These are phyloP conservation scores for Myopa tessellatipennis DNA, from an alignment of 2,888 invertebrate genomes.

Conservation along the genomic window DNA sequence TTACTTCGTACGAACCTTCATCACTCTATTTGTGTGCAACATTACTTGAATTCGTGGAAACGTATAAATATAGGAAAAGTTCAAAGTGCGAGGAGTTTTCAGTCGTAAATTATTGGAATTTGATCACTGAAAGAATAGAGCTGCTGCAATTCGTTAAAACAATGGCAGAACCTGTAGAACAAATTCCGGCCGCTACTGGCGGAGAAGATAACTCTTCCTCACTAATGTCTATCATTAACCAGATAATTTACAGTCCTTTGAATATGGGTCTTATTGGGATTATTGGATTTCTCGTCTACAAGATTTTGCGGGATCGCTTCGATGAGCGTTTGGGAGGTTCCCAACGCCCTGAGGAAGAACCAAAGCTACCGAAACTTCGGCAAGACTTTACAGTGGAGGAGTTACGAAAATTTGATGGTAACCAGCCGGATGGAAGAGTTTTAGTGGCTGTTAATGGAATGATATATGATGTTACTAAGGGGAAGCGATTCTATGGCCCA, in stretches of 20 bases:
- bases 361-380: slow-evolving; percentile 83
- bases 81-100: slow-evolving; percentile 48
- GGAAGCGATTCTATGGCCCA: slow-evolving; percentile 92
- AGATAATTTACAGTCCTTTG: slow-evolving; percentile 78
- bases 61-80: slow-evolving; percentile 37
- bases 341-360: slow-evolving; percentile 64
- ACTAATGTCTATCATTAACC: slow-evolving; percentile 67
- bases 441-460: slow-evolving; percentile 93
- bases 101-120: slow-evolving; percentile 21
- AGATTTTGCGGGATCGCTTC: slow-evolving; percentile 75
- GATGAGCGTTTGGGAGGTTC: slow-evolving; percentile 63
- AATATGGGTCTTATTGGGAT: slow-evolving; percentile 77
- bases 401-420: slow-evolving; percentile 87
- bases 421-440: slow-evolving; percentile 85
- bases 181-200: slow-evolving; percentile 42
- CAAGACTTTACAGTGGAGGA: slow-evolving; percentile 92
- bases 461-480: slow-evolving; percentile 94
- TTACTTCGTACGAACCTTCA: slow-evolving; percentile 1
- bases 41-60: slow-evolving; percentile 12
- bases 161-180: slow-evolving; percentile 43
- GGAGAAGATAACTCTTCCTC: slow-evolving; percentile 46
- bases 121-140: neutral
- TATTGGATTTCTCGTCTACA: slow-evolving; percentile 79
- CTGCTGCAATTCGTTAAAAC: slow-evolving; percentile 16
- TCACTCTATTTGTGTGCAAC: slow-evolving; percentile 1